These are phyloP conservation scores for Thymelicus sylvestris DNA, from an alignment of 2,888 invertebrate genomes.

Conservation along the genomic window DNA sequence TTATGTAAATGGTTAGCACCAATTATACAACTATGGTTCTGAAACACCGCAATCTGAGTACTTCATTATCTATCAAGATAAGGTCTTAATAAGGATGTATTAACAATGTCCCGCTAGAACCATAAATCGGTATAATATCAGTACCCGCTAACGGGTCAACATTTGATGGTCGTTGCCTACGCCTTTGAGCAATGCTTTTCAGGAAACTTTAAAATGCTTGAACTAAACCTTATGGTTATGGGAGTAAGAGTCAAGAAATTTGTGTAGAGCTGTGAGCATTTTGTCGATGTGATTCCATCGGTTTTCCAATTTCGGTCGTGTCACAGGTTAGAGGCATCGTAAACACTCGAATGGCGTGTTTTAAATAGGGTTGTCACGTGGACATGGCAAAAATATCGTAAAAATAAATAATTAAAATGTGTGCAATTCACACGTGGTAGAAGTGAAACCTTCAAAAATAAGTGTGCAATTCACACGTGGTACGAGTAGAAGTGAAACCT, in stretches of 20 bases:
- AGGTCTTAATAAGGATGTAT: slow-evolving; percentile 13
- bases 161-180: slow-evolving; percentile 46
- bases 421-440: too few species aligned
- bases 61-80: slow-evolving; percentile 17
- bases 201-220: not conserved
- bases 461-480: too few species aligned
- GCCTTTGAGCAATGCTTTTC: slow-evolving; percentile 32
- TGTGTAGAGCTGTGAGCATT: slow-evolving; percentile 2
- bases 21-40: not conserved
- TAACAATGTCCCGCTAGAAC: slow-evolving; percentile 14
- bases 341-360: slow-evolving; percentile 42
- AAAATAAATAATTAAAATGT: too few species aligned
- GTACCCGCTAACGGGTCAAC: slow-evolving; percentile 43
- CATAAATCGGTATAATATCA: slow-evolving; percentile 24
- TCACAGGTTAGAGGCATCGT: slow-evolving; percentile 50
- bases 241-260: slow-evolving; percentile 26
- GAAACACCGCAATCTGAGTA: not conserved
- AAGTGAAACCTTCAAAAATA: too few species aligned
- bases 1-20: not conserved
- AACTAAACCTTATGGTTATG: slow-evolving; percentile 31
- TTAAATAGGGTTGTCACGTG: slow-evolving; percentile 2
- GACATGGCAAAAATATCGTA: not conserved
- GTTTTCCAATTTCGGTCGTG: slow-evolving; percentile 51
- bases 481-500: too few species aligned
- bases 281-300: slow-evolving; percentile 46